A percentile compares a stretch with the other conserved stretches of the same genome.
Conservation (phyloP, 2,113 vertebrate genomes). For the Menidia beryllina region DNA sequence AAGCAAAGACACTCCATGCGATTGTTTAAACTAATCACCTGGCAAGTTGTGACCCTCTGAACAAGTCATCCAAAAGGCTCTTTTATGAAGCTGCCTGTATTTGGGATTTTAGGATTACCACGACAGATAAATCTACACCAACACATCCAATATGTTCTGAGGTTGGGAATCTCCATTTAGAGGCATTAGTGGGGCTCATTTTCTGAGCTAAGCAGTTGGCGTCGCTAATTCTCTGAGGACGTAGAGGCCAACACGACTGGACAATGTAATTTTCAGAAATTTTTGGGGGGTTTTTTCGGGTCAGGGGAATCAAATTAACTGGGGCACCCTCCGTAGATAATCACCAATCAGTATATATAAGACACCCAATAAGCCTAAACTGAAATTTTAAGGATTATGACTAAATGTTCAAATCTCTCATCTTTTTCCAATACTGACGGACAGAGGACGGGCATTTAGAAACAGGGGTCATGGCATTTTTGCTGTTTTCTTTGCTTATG, state of each 20-base stretch:
- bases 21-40: not conserved
- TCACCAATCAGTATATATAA: no score
- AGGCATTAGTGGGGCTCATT: no score
- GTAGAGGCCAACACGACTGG: no score
- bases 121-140: no score
- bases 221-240: not conserved
- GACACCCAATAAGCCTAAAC: not conserved
- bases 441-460: conserved; percentile 4
- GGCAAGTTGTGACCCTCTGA: not conserved
- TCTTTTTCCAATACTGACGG: not conserved
- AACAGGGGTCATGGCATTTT: conserved; percentile 32
- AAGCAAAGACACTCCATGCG: no score
- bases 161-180: not conserved
- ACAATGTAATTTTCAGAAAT: no score
- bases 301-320: no score
- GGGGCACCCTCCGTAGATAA: no score
- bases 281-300: not conserved
- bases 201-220: no score
- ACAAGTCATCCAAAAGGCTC: no score
- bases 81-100: not conserved
- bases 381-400: conserved; percentile 38
- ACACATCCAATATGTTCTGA: not conserved
- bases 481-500: conserved; percentile 10
- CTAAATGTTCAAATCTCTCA: conserved; percentile 27
- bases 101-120: no score